Base-by-base conservation (phyloP, 2,797 vertebrate genomes). In the Cossypha dichroa region DNA sequence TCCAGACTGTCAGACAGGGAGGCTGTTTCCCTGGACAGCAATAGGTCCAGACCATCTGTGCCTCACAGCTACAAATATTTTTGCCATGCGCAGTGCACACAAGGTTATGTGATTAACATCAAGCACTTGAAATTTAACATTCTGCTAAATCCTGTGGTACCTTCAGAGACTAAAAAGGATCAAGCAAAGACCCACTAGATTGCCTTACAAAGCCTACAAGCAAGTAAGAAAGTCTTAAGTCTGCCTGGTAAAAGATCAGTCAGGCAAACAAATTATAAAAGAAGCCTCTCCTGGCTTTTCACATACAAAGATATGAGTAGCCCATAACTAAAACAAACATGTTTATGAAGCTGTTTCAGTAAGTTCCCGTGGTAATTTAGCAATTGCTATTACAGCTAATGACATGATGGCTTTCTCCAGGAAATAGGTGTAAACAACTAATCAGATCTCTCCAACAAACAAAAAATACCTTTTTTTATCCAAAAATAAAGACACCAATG, bases 41-140 rank as follows among this genome's bases (percentile, higher is more conserved):
- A 49, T 8, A 67, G 93, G 85, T 58, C 81, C 82, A 67, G 63
- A 88, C 89, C 94, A 91, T 93, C 91, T 88, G 93, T 76, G 68
- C 73, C 69, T 88, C 92, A 43, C 85, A 88, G 89, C 49, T 5
- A 46, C 40, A 55, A 74, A 60, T 25, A 40, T 4, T 90, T 63
- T 36, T 86, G 80, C 77, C 80, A 79, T 31, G 40, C 7, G 0
- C 93, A 84, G 56, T n/a, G 41, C 38, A 64, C 20, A 36, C 38
- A 51, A 40, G 34, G 62, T 75, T 86, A 56, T 2, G 34, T 3
- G 40, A 88, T 84, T 63, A 90, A 69, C 17, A 70, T 63, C 38
- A 67, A 33, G 23, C 52, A 52, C 31, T 56, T 58, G 36, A 84
- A 93, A 86, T 16, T 5, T 10, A 91, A 82, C 38, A 14, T 69